These are phyloP conservation scores for Pelecanoides urinatrix DNA, from an alignment of 2,113 vertebrate species.

Conservation along the genomic window DNA sequence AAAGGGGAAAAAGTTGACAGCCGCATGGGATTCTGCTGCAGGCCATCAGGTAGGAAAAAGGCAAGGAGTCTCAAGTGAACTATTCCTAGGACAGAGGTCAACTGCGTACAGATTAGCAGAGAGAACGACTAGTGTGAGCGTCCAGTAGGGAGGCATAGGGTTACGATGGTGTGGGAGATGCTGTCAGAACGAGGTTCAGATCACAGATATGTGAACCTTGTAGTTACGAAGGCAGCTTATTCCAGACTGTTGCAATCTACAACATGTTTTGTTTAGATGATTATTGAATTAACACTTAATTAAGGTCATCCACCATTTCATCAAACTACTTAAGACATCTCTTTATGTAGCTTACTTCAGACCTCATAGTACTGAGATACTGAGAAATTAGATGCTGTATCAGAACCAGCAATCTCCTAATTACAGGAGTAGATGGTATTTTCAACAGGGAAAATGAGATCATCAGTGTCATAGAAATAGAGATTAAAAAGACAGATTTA, in stretches of 20 bases:
- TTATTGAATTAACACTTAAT: constrained; percentile 20
- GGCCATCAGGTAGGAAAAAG: background rate
- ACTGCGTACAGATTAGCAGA: background rate
- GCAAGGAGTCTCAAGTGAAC: background rate
- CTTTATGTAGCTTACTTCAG: constrained; percentile 12
- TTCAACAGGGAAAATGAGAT: constrained; percentile 50
- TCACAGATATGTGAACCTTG: background rate
- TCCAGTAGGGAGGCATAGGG: background rate
- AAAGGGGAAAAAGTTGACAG: background rate
- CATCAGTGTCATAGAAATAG: constrained; percentile 58
- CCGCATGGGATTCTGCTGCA: background rate
- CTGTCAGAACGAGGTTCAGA: background rate
- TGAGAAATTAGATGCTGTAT: constrained; percentile 8
- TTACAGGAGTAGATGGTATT: constrained; percentile 32
- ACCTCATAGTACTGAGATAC: background rate
- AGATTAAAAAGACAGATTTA: constrained; percentile 44
- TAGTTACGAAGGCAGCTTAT: background rate
- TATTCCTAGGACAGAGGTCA: background rate
- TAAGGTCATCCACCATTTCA: background rate
- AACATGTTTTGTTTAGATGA: background rate
- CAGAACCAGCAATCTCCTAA: constrained; percentile 43
- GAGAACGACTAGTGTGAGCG: background rate
- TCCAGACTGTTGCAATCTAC: background rate
- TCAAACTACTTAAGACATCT: background rate
- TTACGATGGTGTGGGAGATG: background rate